Evolutionary conservation across 2,113 vertebrate species (phyloP).

Genomic region (Microcebus lehilahytsara): DNA sequence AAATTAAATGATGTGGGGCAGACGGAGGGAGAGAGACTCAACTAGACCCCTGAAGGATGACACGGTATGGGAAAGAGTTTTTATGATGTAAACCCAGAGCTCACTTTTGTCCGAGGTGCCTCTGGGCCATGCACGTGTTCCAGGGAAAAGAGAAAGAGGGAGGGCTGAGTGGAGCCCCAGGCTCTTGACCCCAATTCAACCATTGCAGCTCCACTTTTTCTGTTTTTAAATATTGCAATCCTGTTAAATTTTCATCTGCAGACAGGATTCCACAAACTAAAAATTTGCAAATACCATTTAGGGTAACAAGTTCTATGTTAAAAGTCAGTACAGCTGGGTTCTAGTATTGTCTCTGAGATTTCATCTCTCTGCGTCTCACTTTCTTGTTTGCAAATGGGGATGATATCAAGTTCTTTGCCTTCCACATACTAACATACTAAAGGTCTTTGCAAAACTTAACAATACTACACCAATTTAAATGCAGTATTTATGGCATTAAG

Average conservation of each 20-base stretch:
- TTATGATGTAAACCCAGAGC: not conserved
- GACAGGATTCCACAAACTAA: not conserved
- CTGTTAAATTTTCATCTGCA: not conserved
- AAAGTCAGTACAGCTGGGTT: not conserved
- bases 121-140: accelerated
- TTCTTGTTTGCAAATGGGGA: not conserved
- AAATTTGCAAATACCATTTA: not conserved
- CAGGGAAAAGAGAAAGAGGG: accelerated
- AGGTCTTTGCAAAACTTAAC: not conserved
- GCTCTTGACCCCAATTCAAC: too few relatives aligned
- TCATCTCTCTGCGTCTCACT: not conserved
- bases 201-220: not conserved
- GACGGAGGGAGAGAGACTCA: not conserved
- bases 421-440: not conserved
- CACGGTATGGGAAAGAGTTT: accelerated
- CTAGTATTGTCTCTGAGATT: not conserved
- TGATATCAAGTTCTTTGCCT: not conserved
- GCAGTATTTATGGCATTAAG: not conserved
- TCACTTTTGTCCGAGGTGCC: not conserved
- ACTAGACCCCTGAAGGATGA: not conserved
- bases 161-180: not conserved
- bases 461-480: not conserved
- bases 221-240: not conserved
- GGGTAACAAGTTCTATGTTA: not conserved
- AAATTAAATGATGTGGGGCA: not conserved